These are phyloP conservation scores for Augochlora pura DNA, from an alignment of 1,140 invertebrate genomes.

Conservation along the genomic window DNA sequence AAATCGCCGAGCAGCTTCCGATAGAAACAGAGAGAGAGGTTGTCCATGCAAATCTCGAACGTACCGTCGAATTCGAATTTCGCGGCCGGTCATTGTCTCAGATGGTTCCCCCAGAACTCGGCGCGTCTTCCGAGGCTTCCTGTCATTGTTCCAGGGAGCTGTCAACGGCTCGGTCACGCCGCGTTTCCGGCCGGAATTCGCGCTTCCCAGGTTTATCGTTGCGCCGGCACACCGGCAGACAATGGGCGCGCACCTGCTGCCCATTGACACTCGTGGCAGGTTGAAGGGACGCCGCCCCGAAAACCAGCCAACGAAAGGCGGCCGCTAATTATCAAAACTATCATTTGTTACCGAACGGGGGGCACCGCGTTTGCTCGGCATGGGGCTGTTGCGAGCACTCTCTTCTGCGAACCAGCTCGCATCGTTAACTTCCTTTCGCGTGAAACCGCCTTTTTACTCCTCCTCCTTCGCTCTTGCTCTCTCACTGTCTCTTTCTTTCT, in stretches of 20 bases:
- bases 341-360: constrained; percentile 52
- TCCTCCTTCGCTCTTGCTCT: not conserved
- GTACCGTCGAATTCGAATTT: constrained; percentile 26
- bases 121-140: constrained; percentile 12
- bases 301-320: constrained; percentile 33
- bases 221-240: constrained; percentile 51
- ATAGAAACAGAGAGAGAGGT: not conserved
- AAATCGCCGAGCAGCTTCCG: not conserved
- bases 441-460: constrained; percentile 28
- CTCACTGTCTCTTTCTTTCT: too few species aligned
- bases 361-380: constrained; percentile 17
- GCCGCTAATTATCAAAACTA: constrained; percentile 62
- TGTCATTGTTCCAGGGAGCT: constrained; percentile 48
- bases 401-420: not conserved
- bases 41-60: constrained; percentile 10
- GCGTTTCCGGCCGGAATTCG: constrained; percentile 48
- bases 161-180: constrained; percentile 57
- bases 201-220: constrained; percentile 56
- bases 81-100: constrained; percentile 41
- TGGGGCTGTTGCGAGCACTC: constrained; percentile 23
- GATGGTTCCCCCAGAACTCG: not conserved
- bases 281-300: constrained; percentile 30
- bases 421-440: constrained; percentile 35
- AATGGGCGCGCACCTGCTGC: constrained; percentile 58
- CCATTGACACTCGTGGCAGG: constrained; percentile 61